Base-by-base conservation (phyloP, 1,140 invertebrate genomes). In the Cydia strobilella region DNA sequence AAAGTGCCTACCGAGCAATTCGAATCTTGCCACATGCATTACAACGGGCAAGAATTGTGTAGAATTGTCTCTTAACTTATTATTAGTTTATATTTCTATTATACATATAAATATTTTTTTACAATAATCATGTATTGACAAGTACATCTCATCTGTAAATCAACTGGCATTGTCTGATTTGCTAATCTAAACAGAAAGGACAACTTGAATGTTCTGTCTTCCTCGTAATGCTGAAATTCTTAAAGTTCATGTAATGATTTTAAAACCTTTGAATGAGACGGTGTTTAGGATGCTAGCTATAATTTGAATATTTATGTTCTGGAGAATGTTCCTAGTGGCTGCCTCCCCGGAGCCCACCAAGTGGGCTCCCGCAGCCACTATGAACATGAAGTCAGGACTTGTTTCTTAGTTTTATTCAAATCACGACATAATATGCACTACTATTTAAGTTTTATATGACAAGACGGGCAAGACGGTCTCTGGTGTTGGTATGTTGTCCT, bases 371-470 rank as follows among this genome's bases (percentile, higher is more conserved):
- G 80, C 80, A 66, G 84, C 84, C 77, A 75, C 80, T 80, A 54
- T 35, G 75, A 80, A 75, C 79, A 79, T 62, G 74, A 20, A 59
- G 79, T 48, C 15, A 12, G 65, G 65, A 39, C 63, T 77, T 79
- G 77, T 83, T 84, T 79, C 71, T 81, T 87, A 87, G 79, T 86
- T 84, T 84, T 86, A 88, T 79, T 84, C 85, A 79, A 82, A 87
- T 86, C 83, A 87, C 84, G 85, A 82, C 81, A 80, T 83, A 80
- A 79, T 81, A 81, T 85, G 81, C 83, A 89, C 80, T 88, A 89
- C 80, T 88, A 85, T 88, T 86, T 89, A 88, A 88, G 86, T 89
- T 90, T 86, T 87, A 77, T 87, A 86, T 88, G 86, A 87, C 85
- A 84, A 87, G 76, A 80, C 77, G 82, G n/a, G n/a, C n/a, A n/a